Percentiles rank a stretch among this genome's conserved stretches.
phyloP scores from a whole-genome alignment of 1,140 invertebrate genomes.

The Pararge aegeria region DNA sequence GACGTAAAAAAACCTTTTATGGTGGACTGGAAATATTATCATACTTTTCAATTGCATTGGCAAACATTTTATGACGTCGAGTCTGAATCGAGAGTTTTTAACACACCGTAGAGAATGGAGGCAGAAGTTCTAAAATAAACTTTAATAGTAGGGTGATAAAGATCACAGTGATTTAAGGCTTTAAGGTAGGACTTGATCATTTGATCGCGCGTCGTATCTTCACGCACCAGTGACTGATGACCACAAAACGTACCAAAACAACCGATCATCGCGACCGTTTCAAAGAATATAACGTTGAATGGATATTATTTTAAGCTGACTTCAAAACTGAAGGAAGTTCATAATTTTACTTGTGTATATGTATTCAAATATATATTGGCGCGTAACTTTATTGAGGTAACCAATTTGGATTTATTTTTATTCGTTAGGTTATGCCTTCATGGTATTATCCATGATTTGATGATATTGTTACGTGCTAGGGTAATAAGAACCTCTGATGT shows the following conservation, averaged over 20 bases:
- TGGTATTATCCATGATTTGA: too few species aligned
- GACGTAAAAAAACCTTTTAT: background rate
- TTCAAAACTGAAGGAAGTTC: background rate
- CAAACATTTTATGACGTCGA: background rate
- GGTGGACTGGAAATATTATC: background rate
- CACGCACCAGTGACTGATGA: constrained; percentile 45
- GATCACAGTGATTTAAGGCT: background rate
- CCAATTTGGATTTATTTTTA: too few species aligned
- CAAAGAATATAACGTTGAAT: constrained; percentile 13
- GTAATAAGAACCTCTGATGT: too few species aligned
- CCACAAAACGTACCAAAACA: constrained; percentile 32
- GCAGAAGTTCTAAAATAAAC: background rate
- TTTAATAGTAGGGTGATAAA: background rate
- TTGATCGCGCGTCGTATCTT: constrained; percentile 28
- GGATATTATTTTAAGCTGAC: background rate
- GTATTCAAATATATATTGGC: too few species aligned
- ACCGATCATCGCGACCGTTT: constrained; percentile 45
- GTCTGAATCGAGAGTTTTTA: background rate
- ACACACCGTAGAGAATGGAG: background rate
- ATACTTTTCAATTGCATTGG: background rate
- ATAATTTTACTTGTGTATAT: background rate
- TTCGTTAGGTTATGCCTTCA: too few species aligned
- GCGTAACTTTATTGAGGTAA: too few species aligned
- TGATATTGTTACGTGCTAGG: too few species aligned
- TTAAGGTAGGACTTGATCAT: constrained; percentile 13